Conservation (phyloP, 2,797 vertebrate species). For the Labeo calbasu region DNA sequence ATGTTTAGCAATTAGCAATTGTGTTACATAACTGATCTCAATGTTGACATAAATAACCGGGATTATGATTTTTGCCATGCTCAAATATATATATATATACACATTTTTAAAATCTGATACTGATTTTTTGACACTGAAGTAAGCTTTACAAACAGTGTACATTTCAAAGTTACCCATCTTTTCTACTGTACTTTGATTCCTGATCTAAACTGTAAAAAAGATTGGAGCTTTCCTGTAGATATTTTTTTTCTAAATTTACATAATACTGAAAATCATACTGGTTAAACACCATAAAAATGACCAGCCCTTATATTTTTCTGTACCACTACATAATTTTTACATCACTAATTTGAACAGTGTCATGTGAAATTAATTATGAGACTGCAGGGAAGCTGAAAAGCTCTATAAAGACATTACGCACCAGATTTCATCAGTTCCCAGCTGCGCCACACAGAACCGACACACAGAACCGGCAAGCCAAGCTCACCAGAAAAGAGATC, state of each 20-base stretch:
- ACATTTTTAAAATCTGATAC: too few relatives aligned
- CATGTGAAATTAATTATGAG: not conserved
- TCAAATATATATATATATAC: too few relatives aligned
- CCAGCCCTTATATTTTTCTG: not conserved
- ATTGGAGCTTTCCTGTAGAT: not conserved
- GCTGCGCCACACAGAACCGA: conserved; percentile 94
- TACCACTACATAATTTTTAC: not conserved
- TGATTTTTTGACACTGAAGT: not conserved
- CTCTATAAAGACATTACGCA: conserved; percentile 65
- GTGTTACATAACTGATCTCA: not conserved
- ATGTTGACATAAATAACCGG: not conserved
- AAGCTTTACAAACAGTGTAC: not conserved
- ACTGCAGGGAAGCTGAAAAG: not conserved
- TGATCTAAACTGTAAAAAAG: not conserved
- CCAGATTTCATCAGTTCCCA: conserved; percentile 87
- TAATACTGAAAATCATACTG: not conserved
- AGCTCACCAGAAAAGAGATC: conserved; percentile 77
- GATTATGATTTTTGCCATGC: not conserved
- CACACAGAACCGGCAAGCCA: conserved; percentile 89
- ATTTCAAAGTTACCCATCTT: not conserved
- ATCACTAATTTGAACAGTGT: not conserved
- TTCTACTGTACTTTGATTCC: not conserved
- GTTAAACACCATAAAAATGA: not conserved
- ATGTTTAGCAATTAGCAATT: not conserved
- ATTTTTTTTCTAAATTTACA: not conserved